Evolutionary conservation across 1,140 invertebrate genomes (phyloP).

Genomic region (Metopolophium dirhodum): DNA sequence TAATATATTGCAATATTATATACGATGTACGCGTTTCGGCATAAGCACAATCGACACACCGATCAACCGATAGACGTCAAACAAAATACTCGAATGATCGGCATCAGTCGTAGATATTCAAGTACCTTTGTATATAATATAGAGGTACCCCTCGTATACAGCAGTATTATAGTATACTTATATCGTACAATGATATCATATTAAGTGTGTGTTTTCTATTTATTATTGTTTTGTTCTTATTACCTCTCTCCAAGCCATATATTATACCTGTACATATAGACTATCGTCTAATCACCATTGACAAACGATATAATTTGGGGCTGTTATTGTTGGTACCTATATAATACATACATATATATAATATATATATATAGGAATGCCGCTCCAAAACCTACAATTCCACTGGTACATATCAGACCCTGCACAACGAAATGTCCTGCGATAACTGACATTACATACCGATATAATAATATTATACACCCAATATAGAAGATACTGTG

Average conservation of each 20-base stretch:
- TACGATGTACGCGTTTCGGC: background rate
- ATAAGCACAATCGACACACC: background rate
- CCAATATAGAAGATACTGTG: no score
- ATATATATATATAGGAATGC: background rate
- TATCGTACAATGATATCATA: background rate
- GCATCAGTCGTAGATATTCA: background rate
- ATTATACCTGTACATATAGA: background rate
- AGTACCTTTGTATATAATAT: background rate
- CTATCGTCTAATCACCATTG: background rate
- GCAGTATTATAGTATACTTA: background rate
- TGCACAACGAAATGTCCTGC: background rate
- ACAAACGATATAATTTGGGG: constrained; percentile 30
- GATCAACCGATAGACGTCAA: background rate
- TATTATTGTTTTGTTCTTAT: constrained; percentile 5
- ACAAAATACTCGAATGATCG: background rate
- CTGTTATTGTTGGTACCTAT: background rate
- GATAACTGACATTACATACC: background rate
- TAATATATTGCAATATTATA: no score
- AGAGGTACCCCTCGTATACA: background rate
- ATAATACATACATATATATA: no score
- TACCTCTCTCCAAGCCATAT: background rate
- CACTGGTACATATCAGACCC: background rate
- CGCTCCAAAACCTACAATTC: constrained; percentile 7
- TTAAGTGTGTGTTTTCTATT: background rate
- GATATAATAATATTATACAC: background rate